Base-by-base conservation (phyloP, 37 sponge, comb jelly and placozoan species). In the Oopsacas minuta region DNA sequence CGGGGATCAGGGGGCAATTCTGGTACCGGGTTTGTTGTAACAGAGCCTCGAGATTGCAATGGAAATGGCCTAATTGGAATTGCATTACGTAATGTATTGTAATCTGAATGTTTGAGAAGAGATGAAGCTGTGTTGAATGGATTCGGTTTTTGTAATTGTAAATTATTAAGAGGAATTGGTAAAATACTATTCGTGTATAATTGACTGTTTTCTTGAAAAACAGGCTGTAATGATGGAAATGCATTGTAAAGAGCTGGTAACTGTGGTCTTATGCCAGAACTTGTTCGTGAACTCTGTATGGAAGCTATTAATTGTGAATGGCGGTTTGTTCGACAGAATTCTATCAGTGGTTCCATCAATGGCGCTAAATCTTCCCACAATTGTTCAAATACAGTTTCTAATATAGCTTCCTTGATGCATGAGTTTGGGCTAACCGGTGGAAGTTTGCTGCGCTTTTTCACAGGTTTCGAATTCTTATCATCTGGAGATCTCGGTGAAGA, bases 1-100 rank as follows among this genome's bases (percentile, higher is more conserved):
- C 75, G 75, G 75, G 75, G 75, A 34, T 61, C 75, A n/a, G 75
- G 75, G 20, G 75, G 75, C 28, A 61, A 61, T 25, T 61, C 75
- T 61, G 75, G 75, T 25, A 34, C 32, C 28, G 22, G 75, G 30
- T n/a, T 61, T 25, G 75, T 61, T 61, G 75, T 61, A 10, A 61
- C 75, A 32, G 75, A 61, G 1, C 75, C 75, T 20, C 75, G 20
- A 32, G 75, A 61, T n/a, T 61, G 75, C 28, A 61, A 61, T n/a
- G 75, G 75, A 12, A 61, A 61, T 61, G 75, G 7, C 28, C 75
- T 10, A 12, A 61, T 61, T 61, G 22, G 75, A 20, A 61, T 61
- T 25, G 75, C 75, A 34, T 61, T 61, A 25, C 75, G 75, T 61
- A 61, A 12, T 61, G 75, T 34, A 61, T 5, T 61, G 75, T 61